Evolutionary conservation across 1,140 invertebrate species (phyloP).

Genomic region (Samia ricini): DNA sequence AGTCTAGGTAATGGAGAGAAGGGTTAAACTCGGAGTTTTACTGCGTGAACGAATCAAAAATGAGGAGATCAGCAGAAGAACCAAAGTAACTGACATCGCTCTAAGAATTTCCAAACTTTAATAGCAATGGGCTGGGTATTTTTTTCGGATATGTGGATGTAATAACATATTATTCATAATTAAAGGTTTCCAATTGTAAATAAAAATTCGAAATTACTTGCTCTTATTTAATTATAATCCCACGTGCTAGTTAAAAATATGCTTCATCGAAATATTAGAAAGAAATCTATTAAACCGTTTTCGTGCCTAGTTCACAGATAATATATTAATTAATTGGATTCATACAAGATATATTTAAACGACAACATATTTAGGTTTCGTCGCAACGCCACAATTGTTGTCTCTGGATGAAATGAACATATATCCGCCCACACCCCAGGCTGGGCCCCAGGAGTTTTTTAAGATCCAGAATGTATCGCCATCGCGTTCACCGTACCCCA

Average conservation of each 20-base stretch:
- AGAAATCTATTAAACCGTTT: background rate
- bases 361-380: constrained; percentile 71
- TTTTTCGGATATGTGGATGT: too few species aligned
- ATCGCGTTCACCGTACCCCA: constrained; percentile 80
- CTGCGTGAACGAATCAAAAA: too few species aligned
- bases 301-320: background rate
- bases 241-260: constrained; percentile 23
- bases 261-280: constrained; percentile 5
- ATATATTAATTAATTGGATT: background rate
- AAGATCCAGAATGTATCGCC: constrained; percentile 84
- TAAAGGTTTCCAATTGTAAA: too few species aligned
- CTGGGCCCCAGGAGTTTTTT: constrained; percentile 85
- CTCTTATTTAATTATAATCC: constrained; percentile 7
- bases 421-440: constrained; percentile 87
- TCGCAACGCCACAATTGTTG: constrained; percentile 85
- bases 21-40: too few species aligned
- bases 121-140: too few species aligned
- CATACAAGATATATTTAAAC: constrained; percentile 24
- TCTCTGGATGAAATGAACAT: constrained; percentile 89
- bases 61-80: too few species aligned
- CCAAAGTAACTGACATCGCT: too few species aligned
- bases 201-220: background rate
- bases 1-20: too few species aligned
- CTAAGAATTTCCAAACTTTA: too few species aligned
- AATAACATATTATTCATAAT: too few species aligned